phyloP scores from a whole-genome alignment of 2,797 vertebrate genomes.

The Spheniscus humboldti region DNA sequence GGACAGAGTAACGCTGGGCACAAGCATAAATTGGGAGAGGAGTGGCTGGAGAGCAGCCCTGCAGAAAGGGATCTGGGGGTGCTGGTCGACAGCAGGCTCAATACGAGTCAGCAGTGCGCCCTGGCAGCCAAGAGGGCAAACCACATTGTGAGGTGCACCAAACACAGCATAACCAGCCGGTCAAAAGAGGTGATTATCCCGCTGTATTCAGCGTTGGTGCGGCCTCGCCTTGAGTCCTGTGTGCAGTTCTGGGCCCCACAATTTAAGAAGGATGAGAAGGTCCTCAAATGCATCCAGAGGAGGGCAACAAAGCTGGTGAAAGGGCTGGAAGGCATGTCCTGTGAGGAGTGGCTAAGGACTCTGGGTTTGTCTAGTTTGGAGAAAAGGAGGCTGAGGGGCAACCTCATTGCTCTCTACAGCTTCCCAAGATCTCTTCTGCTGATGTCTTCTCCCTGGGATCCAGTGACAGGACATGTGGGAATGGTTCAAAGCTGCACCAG shows the following conservation, averaged over 20 bases:
- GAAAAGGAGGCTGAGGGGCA: not conserved
- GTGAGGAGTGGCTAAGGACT: not conserved
- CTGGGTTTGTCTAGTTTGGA: not conserved
- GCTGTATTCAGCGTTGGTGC: not conserved
- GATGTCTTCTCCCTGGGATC: not conserved
- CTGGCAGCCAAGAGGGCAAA: not conserved
- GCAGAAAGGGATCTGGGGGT: not conserved
- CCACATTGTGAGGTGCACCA: not conserved
- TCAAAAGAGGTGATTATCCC: not conserved
- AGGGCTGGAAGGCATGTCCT: not conserved
- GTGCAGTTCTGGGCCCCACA: not conserved
- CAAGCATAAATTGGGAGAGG: not conserved
- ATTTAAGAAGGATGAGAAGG: not conserved
- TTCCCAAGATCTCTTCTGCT: not conserved
- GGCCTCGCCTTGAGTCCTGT: not conserved
- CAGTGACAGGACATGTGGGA: not conserved
- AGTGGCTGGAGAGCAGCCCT: not conserved
- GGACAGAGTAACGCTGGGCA: not conserved
- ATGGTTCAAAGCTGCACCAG: not conserved
- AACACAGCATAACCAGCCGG: not conserved
- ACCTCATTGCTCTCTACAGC: not conserved
- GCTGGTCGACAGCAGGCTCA: not conserved
- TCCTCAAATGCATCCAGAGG: not conserved
- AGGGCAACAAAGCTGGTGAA: not conserved
- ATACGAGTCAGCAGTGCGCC: not conserved